Evolutionary conservation across 2,888 invertebrate genomes (phyloP).

Genomic region (Bellardia bayeri): DNA sequence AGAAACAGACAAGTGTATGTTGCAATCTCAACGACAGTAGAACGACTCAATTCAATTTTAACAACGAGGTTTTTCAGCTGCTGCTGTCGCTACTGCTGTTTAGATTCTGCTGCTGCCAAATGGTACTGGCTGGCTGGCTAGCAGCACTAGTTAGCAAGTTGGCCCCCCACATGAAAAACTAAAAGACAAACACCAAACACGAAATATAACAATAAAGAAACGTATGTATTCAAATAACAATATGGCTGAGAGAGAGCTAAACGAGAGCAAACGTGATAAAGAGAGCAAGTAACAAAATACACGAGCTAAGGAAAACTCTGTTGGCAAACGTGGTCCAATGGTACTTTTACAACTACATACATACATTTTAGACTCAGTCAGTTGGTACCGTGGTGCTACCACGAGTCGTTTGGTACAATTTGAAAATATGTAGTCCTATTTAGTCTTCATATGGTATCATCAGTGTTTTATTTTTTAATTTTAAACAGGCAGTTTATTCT

Average conservation of each 20-base stretch:
- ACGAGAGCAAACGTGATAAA: too few relatives aligned
- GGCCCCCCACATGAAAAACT: constrained; percentile 71
- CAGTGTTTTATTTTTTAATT: too few relatives aligned
- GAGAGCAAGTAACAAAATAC: too few relatives aligned
- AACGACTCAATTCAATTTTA: constrained; percentile 79
- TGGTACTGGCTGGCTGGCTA: constrained; percentile 20
- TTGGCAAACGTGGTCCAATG: too few relatives aligned
- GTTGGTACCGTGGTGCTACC: too few relatives aligned
- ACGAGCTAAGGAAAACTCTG: constrained; percentile 41
- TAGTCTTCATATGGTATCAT: too few relatives aligned
- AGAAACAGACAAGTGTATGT: constrained; percentile 72
- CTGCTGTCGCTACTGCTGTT: constrained; percentile 41
- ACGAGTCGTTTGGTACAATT: too few relatives aligned
- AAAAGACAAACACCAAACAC: constrained; percentile 36
- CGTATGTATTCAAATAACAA: constrained; percentile 29
- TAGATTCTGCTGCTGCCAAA: constrained; percentile 16
- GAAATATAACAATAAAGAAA: constrained; percentile 34
- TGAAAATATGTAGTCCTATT: too few relatives aligned
- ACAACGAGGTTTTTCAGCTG: constrained; percentile 62
- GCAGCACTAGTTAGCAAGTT: constrained; percentile 63
- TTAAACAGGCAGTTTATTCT: too few relatives aligned
- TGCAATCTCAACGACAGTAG: constrained; percentile 81
- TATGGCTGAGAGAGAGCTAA: constrained; percentile 34
- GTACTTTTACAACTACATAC: too few relatives aligned
- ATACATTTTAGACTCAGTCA: too few relatives aligned